Evolutionary conservation across 2,888 invertebrate genomes (phyloP).

Genomic region (Onchidella celtica): DNA sequence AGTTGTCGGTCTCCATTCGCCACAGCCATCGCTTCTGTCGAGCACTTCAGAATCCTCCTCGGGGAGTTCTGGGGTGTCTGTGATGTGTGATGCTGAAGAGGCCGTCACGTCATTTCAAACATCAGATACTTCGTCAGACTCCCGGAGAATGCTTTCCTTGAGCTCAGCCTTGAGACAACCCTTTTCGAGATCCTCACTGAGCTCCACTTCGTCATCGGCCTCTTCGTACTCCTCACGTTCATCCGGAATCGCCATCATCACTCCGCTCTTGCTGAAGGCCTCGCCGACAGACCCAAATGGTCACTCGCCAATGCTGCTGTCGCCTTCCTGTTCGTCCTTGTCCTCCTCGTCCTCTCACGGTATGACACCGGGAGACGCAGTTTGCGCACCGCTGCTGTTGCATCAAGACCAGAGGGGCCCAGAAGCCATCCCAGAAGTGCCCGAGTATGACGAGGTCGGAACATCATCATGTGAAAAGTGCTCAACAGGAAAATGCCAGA

Average conservation of each 20-base stretch:
- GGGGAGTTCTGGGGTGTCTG: background rate
- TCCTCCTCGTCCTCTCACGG: conserved; percentile 27
- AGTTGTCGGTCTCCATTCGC: background rate
- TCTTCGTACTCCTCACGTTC: conserved; percentile 42
- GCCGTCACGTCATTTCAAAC: conserved; percentile 34
- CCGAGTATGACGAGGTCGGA: conserved; percentile 56
- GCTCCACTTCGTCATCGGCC: conserved; percentile 21
- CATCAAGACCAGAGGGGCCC: conserved; percentile 15
- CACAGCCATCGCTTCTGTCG: conserved; percentile 11
- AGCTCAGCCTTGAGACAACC: background rate
- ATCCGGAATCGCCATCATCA: background rate
- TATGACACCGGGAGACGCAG: background rate
- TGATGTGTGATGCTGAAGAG: background rate
- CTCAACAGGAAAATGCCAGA: conserved; percentile 55
- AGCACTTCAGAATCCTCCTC: background rate
- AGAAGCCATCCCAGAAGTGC: conserved; percentile 39
- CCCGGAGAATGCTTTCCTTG: background rate
- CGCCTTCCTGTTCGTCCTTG: conserved; percentile 26
- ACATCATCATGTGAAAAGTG: conserved; percentile 55
- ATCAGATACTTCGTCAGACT: background rate
- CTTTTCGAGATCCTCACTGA: conserved; percentile 20
- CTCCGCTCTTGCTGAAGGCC: background rate
- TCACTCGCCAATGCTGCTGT: conserved; percentile 16
- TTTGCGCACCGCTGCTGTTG: background rate
- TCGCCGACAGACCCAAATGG: background rate